phyloP scores from a whole-genome alignment of 2,888 invertebrate species.

The Apotomis betuletana region DNA sequence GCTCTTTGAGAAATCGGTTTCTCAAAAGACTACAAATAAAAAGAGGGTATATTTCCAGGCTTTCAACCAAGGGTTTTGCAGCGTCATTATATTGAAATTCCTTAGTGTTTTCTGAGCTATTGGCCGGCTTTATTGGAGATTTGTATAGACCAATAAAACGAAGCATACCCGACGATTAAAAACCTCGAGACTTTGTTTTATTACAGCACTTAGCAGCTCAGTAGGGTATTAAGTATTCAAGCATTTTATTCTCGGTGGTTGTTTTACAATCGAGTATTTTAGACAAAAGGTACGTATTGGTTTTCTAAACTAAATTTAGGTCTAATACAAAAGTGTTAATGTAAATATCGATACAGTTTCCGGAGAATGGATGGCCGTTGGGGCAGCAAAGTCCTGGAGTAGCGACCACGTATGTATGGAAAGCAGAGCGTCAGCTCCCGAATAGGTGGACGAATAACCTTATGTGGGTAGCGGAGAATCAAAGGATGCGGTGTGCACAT shows the following conservation, averaged over 20 bases:
- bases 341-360: no score
- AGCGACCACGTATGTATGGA: no score
- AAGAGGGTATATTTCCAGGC: not conserved
- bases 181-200: constrained; percentile 10
- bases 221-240: not conserved
- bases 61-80: not conserved
- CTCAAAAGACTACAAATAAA: not conserved
- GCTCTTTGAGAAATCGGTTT: not conserved
- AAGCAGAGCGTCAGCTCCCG: no score
- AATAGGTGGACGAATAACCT: no score
- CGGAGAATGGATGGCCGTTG: no score
- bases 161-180: constrained; percentile 8
- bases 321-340: no score
- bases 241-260: not conserved
- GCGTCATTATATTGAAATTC: constrained; percentile 5
- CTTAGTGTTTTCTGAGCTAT: not conserved
- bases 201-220: constrained; percentile 22
- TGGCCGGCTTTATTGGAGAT: not conserved
- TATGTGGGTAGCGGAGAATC: no score
- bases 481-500: no score
- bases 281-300: not conserved
- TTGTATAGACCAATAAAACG: constrained; percentile 19
- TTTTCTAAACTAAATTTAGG: not conserved
- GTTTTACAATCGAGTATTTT: not conserved
- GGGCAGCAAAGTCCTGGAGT: no score